Evolutionary conservation across 2,888 invertebrate species (phyloP), one percentile per base, ranked within the genome.

Genomic region (Geophilus truncorum): DNA sequence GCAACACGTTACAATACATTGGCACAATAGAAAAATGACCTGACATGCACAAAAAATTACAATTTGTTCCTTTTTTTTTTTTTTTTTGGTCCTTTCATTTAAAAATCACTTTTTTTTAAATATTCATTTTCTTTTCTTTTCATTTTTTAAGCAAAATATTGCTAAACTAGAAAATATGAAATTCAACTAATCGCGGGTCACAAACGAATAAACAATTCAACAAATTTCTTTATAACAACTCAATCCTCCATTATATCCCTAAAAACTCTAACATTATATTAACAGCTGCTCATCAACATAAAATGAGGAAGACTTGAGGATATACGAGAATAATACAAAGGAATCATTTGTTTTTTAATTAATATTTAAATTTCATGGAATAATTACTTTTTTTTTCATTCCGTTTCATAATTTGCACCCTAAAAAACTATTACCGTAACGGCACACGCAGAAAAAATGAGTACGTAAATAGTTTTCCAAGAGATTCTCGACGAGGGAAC

Each of bases 21-120:
- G 70, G 70, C 70, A 70, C 70, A 70, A 70, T 70, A 70, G 28
- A 70, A 70, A 70, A 10, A n/a, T n/a, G n/a, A n/a, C n/a, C n/a
- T n/a, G n/a, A 23, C 18, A 10, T 7, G 57, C 23, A 62, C 21
- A 51, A 51, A 57, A 57, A 57, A 57, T 62, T 23, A 18, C 3
- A n/a, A n/a, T n/a, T n/a, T n/a, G n/a, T n/a, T n/a, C n/a, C n/a
- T n/a, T n/a, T n/a, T n/a, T n/a, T n/a, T n/a, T n/a, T n/a, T n/a
- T n/a, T n/a, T 23, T 18, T 21, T 62, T 62, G 57, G 57, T 62
- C 57, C 57, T 23, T 62, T 62, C 10, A n/a, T n/a, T n/a, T n/a
- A n/a, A n/a, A n/a, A n/a, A n/a, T n/a, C n/a, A n/a, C n/a, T n/a
- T n/a, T 45, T 12, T 3, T n/a, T 15, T 9, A 45, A 45, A 32